phyloP scores from a whole-genome alignment of 2,888 invertebrate species.

The Tethea ocularis region DNA sequence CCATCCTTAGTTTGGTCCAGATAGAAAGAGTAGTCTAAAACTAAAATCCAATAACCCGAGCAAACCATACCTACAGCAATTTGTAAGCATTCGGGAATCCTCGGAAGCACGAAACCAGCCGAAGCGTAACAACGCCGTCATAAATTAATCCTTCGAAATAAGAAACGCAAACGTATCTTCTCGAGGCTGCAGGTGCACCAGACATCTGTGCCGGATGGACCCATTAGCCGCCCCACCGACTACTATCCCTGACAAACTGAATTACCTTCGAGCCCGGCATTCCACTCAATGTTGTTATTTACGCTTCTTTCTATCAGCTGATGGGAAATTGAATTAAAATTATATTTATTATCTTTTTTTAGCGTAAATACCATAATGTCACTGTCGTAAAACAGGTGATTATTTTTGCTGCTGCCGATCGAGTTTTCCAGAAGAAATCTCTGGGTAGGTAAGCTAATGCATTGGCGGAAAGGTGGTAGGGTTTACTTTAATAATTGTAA shows the following conservation, averaged over 20 bases:
- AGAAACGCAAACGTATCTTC: slow-evolving; percentile 3
- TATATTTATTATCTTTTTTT: background rate
- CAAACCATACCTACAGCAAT: too few relatives aligned
- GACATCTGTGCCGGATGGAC: slow-evolving; percentile 33
- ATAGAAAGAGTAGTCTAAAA: too few relatives aligned
- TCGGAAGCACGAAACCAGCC: background rate
- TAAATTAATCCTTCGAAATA: background rate
- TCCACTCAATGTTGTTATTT: background rate
- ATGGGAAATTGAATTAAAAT: background rate
- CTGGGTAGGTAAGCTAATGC: too few relatives aligned
- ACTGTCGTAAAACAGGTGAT: too few relatives aligned
- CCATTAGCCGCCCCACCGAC: slow-evolving; percentile 39
- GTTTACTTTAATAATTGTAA: too few relatives aligned
- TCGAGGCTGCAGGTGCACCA: slow-evolving; percentile 24
- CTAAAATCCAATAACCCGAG: too few relatives aligned
- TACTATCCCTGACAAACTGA: slow-evolving; percentile 22
- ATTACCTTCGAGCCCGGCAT: background rate
- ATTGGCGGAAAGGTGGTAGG: too few relatives aligned
- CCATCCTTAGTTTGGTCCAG: too few relatives aligned
- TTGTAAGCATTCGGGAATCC: too few relatives aligned
- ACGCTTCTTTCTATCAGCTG: background rate
- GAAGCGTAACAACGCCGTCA: background rate
- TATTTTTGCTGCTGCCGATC: too few relatives aligned
- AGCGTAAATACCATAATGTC: too few relatives aligned
- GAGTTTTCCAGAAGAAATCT: too few relatives aligned